Evolutionary conservation across 2,888 invertebrate genomes (phyloP).

Genomic region (Yponomeuta malinellus): DNA sequence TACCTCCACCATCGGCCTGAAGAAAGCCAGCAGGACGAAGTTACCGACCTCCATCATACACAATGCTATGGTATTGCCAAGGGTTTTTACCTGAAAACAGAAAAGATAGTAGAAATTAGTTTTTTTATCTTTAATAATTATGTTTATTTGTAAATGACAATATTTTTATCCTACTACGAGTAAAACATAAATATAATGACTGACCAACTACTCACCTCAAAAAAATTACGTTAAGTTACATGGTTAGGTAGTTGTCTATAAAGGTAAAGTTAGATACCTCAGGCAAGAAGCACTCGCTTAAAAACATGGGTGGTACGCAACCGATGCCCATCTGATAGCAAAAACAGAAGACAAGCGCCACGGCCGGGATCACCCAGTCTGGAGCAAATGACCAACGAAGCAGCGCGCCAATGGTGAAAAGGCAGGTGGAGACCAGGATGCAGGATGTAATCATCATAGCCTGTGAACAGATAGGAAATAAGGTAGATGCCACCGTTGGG

Average conservation of each 20-base stretch:
- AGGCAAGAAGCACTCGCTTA: conserved; percentile 32
- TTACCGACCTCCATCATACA: conserved; percentile 27
- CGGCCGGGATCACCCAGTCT: conserved; percentile 39
- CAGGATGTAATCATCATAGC: conserved; percentile 33
- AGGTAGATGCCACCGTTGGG: neutral
- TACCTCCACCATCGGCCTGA: conserved; percentile 25
- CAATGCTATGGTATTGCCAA: conserved; percentile 27
- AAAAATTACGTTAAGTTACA: neutral
- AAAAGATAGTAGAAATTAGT: neutral
- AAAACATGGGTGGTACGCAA: conserved; percentile 36
- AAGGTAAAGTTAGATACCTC: conserved; percentile 27
- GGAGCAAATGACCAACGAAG: conserved; percentile 38
- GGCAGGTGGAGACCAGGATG: conserved; percentile 25
- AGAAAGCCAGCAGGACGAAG: conserved; percentile 31
- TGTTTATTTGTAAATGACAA: too few relatives aligned
- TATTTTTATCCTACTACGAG: too few relatives aligned
- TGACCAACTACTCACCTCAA: neutral
- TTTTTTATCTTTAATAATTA: too few relatives aligned
- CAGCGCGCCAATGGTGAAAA: conserved; percentile 30
- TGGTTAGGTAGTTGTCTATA: neutral
- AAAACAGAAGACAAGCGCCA: conserved; percentile 38
- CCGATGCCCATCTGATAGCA: conserved; percentile 41
- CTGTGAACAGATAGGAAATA: conserved; percentile 24
- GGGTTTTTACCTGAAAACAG: conserved; percentile 33
- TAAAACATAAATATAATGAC: too few relatives aligned